Percentiles rank a stretch among this genome's conserved stretches.
Evolutionary conservation across 2,797 vertebrate genomes (phyloP).

Genomic region (Paguma larvata): DNA sequence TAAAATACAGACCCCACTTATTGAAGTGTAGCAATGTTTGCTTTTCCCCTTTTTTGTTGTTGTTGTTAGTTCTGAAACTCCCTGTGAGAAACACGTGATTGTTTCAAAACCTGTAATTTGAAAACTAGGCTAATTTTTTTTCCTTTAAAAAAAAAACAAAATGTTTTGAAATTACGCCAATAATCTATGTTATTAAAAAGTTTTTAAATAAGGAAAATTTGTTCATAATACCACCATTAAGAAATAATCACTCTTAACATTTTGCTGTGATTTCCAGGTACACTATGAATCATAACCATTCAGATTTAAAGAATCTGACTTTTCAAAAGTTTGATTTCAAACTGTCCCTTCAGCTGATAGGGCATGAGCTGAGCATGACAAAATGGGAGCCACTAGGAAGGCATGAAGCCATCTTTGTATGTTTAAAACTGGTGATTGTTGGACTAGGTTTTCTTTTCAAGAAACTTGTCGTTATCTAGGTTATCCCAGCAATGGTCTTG

Average conservation of each 20-base stretch:
- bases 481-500: not conserved
- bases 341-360: not conserved
- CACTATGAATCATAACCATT: not conserved
- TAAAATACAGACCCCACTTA: not conserved
- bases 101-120: conserved; percentile 11
- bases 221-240: not conserved
- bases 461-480: not conserved
- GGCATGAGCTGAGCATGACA: not conserved
- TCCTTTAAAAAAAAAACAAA: conserved; percentile 43
- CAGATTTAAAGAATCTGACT: not conserved
- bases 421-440: not conserved
- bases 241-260: not conserved
- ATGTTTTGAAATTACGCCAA: conserved; percentile 13
- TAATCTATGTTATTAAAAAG: not conserved
- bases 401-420: not conserved
- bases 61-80: conserved; percentile 1
- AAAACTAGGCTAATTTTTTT: not conserved
- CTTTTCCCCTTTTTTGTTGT: not conserved
- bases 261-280: not conserved
- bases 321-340: not conserved
- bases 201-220: not conserved
- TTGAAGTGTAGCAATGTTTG: not conserved
- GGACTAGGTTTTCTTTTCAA: not conserved
- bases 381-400: not conserved
- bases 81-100: not conserved